Conservation (phyloP, 2,888 invertebrate genomes). For the Pristionchus mayeri region DNA sequence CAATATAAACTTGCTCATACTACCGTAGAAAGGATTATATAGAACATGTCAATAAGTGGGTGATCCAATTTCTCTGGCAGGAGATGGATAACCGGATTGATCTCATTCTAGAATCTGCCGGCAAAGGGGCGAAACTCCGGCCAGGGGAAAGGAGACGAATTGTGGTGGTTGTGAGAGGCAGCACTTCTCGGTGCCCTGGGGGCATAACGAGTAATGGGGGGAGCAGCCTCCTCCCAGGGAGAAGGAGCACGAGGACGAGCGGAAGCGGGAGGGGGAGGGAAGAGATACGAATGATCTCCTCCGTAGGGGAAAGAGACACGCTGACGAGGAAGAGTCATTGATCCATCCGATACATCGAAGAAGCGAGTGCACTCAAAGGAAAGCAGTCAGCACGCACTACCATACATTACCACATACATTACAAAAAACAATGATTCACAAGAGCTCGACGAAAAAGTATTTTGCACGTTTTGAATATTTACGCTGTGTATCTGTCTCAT, state of each 20-base stretch:
- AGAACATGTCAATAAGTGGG: no score
- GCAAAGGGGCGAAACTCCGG: conserved; percentile 27
- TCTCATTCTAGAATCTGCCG: conserved; percentile 8
- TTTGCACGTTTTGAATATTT: no score
- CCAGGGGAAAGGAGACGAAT: background rate
- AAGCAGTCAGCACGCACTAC: no score
- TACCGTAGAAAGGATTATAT: no score
- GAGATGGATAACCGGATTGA: no score
- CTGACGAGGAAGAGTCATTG: background rate
- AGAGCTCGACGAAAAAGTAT: no score
- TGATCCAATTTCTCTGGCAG: no score
- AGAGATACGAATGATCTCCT: background rate
- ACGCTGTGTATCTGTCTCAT: no score
- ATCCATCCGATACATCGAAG: background rate
- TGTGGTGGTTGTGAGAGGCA: no score
- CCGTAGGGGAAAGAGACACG: background rate
- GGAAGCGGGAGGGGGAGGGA: background rate
- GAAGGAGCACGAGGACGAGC: background rate
- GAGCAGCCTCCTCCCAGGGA: no score
- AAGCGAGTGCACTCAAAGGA: conserved; percentile 41
- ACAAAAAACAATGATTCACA: no score
- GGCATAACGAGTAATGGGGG: background rate
- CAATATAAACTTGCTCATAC: background rate
- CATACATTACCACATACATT: no score
- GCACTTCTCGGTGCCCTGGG: background rate